These are phyloP conservation scores for Cremastinae sp. DNA, from an alignment of 2,888 invertebrate genomes.

Conservation along the genomic window DNA sequence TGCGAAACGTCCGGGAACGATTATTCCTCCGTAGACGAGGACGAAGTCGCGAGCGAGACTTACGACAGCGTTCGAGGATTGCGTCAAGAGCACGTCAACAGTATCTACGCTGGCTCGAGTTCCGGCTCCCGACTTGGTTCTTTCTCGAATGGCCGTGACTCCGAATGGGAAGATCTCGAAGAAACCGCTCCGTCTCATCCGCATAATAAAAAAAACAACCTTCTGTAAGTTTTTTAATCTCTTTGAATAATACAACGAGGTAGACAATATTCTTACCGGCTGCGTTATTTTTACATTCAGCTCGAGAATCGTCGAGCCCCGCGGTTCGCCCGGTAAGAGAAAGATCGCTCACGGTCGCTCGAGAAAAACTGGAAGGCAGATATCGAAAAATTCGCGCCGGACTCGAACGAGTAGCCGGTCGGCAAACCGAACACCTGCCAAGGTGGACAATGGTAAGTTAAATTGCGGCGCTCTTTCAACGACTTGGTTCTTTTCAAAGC, in stretches of 20 bases:
- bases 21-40: conserved; percentile 68
- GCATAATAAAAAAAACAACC: conserved; percentile 35
- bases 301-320: conserved; percentile 40
- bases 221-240: conserved; percentile 38
- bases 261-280: too few relatives aligned
- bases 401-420: conserved; percentile 63
- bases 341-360: conserved; percentile 81
- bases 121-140: conserved; percentile 65
- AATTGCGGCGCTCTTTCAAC: neutral
- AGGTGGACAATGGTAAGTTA: neutral
- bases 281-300: conserved; percentile 21
- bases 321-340: conserved; percentile 60
- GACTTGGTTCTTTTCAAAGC: too few relatives aligned
- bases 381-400: conserved; percentile 83
- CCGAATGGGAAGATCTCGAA: conserved; percentile 77
- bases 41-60: conserved; percentile 6
- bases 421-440: conserved; percentile 40
- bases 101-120: conserved; percentile 74
- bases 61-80: conserved; percentile 62
- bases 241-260: neutral
- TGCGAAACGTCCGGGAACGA: conserved; percentile 63
- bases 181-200: conserved; percentile 61
- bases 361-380: conserved; percentile 84
- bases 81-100: conserved; percentile 73
- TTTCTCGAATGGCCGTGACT: conserved; percentile 71